Evolutionary conservation across 2,888 invertebrate genomes (phyloP).

Genomic region (Xanthia togata): DNA sequence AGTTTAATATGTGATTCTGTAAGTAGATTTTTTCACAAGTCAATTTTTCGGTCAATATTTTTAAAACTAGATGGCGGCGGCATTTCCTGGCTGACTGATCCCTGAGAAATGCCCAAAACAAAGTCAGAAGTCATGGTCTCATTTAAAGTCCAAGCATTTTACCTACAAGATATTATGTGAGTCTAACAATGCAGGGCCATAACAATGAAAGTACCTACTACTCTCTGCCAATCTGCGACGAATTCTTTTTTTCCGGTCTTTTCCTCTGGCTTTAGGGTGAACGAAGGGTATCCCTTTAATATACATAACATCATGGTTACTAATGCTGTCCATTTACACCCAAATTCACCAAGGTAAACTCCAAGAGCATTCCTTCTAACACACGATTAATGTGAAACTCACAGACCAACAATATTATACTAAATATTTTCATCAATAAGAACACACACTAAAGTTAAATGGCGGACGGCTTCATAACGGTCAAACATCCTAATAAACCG

Average conservation of each 20-base stretch:
- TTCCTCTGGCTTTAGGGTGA: not conserved
- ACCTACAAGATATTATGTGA: not conserved
- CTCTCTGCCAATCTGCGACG: not conserved
- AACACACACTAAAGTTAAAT: conserved; percentile 58
- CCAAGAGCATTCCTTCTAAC: conserved; percentile 6
- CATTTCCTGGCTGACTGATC: too few relatives aligned
- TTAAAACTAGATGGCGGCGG: too few relatives aligned
- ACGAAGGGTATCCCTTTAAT: not conserved
- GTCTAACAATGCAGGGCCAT: not conserved
- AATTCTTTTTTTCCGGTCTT: conserved; percentile 2
- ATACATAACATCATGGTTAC: conserved; percentile 19
- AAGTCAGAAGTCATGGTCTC: not conserved
- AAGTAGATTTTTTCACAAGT: too few relatives aligned
- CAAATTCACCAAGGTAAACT: conserved; percentile 10
- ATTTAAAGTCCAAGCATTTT: not conserved
- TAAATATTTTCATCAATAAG: conserved; percentile 57
- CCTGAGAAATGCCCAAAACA: not conserved
- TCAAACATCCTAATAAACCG: conserved; percentile 69
- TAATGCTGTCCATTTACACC: not conserved
- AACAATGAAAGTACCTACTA: not conserved
- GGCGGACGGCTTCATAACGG: conserved; percentile 63
- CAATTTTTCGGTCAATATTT: too few relatives aligned
- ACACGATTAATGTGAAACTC: conserved; percentile 37
- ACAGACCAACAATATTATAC: conserved; percentile 33
- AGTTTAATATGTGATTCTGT: not conserved